Evolutionary conservation across 1,140 invertebrate species (phyloP), one percentile per base, ranked within the genome.

Genomic region (Scaptomyza graminum): DNA sequence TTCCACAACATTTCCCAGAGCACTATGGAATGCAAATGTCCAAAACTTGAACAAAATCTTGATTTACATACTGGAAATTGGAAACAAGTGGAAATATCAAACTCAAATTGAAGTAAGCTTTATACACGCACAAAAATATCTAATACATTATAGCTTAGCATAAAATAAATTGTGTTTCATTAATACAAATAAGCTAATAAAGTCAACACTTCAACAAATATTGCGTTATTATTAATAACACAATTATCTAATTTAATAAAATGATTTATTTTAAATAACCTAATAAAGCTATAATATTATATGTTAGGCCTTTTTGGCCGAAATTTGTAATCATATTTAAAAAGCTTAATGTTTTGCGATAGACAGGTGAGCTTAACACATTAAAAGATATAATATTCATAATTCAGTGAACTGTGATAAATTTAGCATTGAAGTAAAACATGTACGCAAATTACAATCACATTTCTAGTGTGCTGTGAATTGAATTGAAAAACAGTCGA

Each of bases 1-100:
- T 73, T 73, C 56, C 63, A 56, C 64, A 72, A 66, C 55, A 77
- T 76, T 61, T 72, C 41, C 67, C 49, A 39, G 62, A 34, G 64
- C 62, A 66, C 78, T 41, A 64, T 82, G 78, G 77, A 25, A 12
- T 13, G 0, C n/a, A 46, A 11, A 34, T 34, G 2, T n/a, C 5
- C n/a, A 1, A 34, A 31, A 22, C 6, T 3, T 12, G 13, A 1
- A 16, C 25, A 18, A 34, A 47, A 13, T 9, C 2, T 25, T 25
- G 3, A 37, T 18, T 18, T 37, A 12, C 31, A 18, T 22, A 18
- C 31, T 34, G 1, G 31, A 7, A 34, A 34, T 34, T 34, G 31
- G 7, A 9, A 34, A 34, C 31, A 34, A 34, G 28, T 31, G 28
- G 28, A 6, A 22, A 22, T 2, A 22, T 22, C 4, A 22, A 22